phyloP scores from a whole-genome alignment of 2,888 invertebrate genomes.

The Caenorhabditis sinica region DNA sequence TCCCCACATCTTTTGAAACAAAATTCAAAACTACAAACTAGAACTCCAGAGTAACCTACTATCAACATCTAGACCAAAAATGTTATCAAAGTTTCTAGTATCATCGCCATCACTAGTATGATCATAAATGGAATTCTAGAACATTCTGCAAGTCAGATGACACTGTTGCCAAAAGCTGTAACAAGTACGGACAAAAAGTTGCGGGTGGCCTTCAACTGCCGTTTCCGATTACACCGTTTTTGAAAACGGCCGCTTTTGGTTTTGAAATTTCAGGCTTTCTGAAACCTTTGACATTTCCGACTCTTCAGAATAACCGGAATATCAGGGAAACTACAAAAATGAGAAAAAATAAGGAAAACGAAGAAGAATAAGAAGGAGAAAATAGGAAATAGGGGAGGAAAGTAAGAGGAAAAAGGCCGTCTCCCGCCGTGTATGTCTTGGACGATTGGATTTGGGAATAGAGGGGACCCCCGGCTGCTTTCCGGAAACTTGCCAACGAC shows the following conservation, averaged over 20 bases:
- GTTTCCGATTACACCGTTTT: conserved; percentile 9
- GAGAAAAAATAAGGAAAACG: conserved; percentile 7
- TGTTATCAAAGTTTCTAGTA: no score
- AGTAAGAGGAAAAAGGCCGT: conserved; percentile 25
- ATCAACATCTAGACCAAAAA: no score
- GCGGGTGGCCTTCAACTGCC: conserved; percentile 15
- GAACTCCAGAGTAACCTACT: no score
- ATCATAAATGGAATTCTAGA: no score
- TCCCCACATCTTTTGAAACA: no score
- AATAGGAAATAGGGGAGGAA: conserved; percentile 40
- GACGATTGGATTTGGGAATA: conserved; percentile 51
- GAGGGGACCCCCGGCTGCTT: conserved; percentile 25
- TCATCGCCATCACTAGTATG: no score
- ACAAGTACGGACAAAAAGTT: neutral
- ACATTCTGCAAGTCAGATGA: neutral
- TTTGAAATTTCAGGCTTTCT: no score
- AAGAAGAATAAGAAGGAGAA: conserved; percentile 26
- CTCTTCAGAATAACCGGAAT: neutral
- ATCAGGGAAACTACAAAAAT: conserved; percentile 10
- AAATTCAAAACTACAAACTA: no score
- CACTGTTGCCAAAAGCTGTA: neutral
- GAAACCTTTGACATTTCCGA: no score
- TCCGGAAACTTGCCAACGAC: conserved; percentile 55
- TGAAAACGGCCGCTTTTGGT: no score
- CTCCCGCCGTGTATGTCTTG: conserved; percentile 9